These are phyloP conservation scores for Latrodectus hesperus DNA, from an alignment of 2,888 invertebrate species.

Conservation along the genomic window DNA sequence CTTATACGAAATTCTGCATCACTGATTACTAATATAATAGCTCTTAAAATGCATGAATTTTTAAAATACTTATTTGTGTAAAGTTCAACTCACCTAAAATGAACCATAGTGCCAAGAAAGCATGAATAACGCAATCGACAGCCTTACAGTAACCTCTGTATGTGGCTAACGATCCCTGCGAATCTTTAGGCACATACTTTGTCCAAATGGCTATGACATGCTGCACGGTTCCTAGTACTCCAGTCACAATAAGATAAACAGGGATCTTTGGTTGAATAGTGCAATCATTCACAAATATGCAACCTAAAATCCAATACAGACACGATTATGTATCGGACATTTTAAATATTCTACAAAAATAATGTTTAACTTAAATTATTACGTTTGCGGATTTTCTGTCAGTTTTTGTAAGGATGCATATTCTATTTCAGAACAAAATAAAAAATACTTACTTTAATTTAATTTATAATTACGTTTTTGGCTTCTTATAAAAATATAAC, in stretches of 20 bases:
- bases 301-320: constrained; percentile 23
- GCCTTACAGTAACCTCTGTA: constrained; percentile 32
- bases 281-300: constrained; percentile 45
- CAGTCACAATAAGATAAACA: constrained; percentile 44
- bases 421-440: background rate
- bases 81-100: constrained; percentile 39
- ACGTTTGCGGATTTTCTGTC: background rate
- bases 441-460: background rate
- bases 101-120: constrained; percentile 53
- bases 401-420: background rate
- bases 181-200: constrained; percentile 47
- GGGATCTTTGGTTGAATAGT: constrained; percentile 56
- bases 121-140: constrained; percentile 20
- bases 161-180: constrained; percentile 16
- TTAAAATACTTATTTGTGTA: background rate
- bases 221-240: constrained; percentile 50
- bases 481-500: background rate
- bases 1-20: background rate
- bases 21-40: background rate
- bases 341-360: background rate
- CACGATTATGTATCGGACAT: background rate
- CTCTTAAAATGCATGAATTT: background rate
- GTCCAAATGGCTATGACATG: constrained; percentile 59
- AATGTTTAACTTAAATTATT: background rate
- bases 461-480: too few relatives aligned